Percentiles rank a stretch among this genome's conserved stretches.
phyloP scores from a whole-genome alignment of 2,113 vertebrate genomes.

The Gobio gobio region DNA sequence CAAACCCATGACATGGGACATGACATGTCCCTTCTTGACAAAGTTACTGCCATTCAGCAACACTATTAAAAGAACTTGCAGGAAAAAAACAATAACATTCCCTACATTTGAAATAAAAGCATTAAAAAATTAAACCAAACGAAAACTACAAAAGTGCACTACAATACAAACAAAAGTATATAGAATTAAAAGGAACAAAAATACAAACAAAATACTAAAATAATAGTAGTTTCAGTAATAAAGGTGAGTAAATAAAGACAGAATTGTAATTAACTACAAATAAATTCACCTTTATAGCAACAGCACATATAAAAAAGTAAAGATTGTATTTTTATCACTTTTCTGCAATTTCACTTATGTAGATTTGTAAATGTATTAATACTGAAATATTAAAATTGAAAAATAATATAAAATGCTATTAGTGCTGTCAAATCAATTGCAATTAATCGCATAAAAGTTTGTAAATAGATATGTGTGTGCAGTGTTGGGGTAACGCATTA shows the following conservation, averaged over 20 bases:
- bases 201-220: too few relatives aligned
- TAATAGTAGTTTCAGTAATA: neutral
- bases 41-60: neutral
- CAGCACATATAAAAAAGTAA: neutral
- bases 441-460: too few relatives aligned
- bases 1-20: neutral
- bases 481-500: too few relatives aligned
- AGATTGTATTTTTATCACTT: neutral
- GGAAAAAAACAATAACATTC: neutral
- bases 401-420: neutral
- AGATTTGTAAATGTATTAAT: neutral
- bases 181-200: neutral
- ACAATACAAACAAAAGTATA: neutral
- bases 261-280: neutral
- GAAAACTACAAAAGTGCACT: neutral
- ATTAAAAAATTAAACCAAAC: neutral
- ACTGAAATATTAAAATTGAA: neutral
- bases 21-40: neutral
- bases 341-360: neutral
- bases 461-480: too few relatives aligned
- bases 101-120: neutral
- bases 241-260: neutral
- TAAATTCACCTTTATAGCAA: neutral
- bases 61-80: neutral
- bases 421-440: too few relatives aligned